These are phyloP conservation scores for Condylura cristata DNA, from an alignment of 2,113 vertebrate genomes.

Conservation along the genomic window DNA sequence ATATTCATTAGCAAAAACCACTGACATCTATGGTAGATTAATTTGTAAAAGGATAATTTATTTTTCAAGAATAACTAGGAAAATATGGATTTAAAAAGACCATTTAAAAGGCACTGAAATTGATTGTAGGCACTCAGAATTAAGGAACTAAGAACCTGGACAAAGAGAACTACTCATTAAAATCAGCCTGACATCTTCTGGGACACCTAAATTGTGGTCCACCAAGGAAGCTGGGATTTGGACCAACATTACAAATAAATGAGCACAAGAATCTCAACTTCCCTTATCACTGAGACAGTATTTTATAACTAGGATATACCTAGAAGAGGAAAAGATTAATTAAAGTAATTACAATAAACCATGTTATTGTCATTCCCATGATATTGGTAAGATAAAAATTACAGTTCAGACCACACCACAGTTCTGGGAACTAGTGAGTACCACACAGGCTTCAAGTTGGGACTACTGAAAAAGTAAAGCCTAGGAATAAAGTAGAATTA, in stretches of 20 bases:
- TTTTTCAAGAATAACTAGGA: not conserved
- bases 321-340: not conserved
- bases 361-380: not conserved
- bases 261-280: not conserved
- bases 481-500: not conserved
- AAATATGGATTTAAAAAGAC: not conserved
- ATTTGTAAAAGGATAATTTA: not conserved
- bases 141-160: not conserved
- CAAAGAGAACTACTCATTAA: not conserved
- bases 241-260: not conserved
- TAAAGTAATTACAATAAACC: not conserved
- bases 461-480: not conserved
- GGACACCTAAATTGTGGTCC: not conserved
- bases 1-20: not conserved
- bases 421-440: not conserved
- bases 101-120: not conserved
- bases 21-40: not conserved
- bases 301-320: not conserved
- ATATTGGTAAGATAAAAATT: not conserved
- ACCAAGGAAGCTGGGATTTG: not conserved
- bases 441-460: not conserved
- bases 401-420: not conserved
- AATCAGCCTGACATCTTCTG: not conserved
- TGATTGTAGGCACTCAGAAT: not conserved
- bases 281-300: not conserved